These are phyloP conservation scores for Acropternis orthonyx DNA, from an alignment of 2,797 vertebrate genomes.

Conservation along the genomic window DNA sequence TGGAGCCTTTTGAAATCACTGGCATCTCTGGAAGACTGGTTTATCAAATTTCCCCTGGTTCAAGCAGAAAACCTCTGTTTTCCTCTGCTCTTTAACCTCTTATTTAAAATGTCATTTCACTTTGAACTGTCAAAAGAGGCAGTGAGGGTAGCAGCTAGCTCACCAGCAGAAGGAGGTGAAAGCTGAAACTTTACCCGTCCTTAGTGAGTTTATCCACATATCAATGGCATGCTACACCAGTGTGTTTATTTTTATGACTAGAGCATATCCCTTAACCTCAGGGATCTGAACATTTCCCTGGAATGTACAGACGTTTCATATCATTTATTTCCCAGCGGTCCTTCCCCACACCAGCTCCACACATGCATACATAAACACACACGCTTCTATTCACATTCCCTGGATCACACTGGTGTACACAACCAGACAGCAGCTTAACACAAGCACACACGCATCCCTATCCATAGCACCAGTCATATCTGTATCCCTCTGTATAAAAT, in stretches of 20 bases:
- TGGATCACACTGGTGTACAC: neutral
- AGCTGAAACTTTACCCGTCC: slow-evolving; percentile 69
- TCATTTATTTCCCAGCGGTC: slow-evolving; percentile 50
- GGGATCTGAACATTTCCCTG: slow-evolving; percentile 55
- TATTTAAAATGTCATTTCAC: slow-evolving; percentile 70
- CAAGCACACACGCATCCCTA: neutral
- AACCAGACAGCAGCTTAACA: neutral
- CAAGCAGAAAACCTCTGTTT: slow-evolving; percentile 61
- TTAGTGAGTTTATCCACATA: slow-evolving; percentile 55
- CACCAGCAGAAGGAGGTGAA: slow-evolving; percentile 57
- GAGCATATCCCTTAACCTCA: slow-evolving; percentile 62
- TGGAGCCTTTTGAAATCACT: slow-evolving; percentile 62
- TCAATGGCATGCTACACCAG: slow-evolving; percentile 44
- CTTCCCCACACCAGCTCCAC: slow-evolving; percentile 9
- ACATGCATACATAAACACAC: slow-evolving; percentile 32
- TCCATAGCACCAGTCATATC: neutral
- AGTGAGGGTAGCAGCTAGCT: slow-evolving; percentile 50
- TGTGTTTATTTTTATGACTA: slow-evolving; percentile 69
- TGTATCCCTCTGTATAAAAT: neutral
- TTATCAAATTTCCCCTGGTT: slow-evolving; percentile 70
- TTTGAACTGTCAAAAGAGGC: slow-evolving; percentile 71
- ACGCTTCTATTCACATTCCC: neutral
- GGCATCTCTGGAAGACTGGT: slow-evolving; percentile 59
- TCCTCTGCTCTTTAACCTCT: slow-evolving; percentile 69
- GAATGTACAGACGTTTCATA: slow-evolving; percentile 63